Evolutionary conservation across 1,140 invertebrate genomes (phyloP).

Genomic region (Melitaea cinxia): DNA sequence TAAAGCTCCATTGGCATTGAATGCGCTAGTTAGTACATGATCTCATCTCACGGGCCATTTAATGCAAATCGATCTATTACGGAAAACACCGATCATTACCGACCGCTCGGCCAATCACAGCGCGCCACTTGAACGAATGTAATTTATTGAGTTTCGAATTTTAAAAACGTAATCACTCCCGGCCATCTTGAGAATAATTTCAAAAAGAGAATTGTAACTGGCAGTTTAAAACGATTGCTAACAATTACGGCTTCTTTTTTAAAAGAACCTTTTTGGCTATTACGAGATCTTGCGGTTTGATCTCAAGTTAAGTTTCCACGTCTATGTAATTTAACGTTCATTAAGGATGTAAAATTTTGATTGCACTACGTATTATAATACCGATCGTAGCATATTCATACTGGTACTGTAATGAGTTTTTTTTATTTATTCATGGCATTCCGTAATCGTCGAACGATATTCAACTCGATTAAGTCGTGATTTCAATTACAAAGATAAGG

Average conservation of each 20-base stretch:
- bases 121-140: constrained; percentile 48
- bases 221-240: constrained; percentile 12
- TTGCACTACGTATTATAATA: constrained; percentile 40
- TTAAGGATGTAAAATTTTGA: constrained; percentile 43
- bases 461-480: constrained; percentile 55
- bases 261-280: constrained; percentile 31
- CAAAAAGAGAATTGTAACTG: constrained; percentile 41
- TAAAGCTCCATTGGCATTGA: constrained; percentile 44
- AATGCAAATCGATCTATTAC: constrained; percentile 75
- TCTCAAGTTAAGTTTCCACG: constrained; percentile 13
- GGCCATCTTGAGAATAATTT: constrained; percentile 51
- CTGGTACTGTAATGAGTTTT: constrained; percentile 52
- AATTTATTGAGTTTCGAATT: constrained; percentile 70
- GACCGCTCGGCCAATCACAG: constrained; percentile 55
- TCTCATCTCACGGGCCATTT: constrained; percentile 72
- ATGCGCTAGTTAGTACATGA: constrained; percentile 61
- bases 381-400: constrained; percentile 35
- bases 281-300: constrained; percentile 26
- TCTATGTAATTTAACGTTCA: constrained; percentile 47
- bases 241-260: constrained; percentile 37
- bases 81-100: constrained; percentile 56
- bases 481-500: constrained; percentile 71
- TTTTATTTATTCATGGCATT: constrained; percentile 66
- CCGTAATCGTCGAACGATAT: constrained; percentile 43
- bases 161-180: constrained; percentile 38